Percentiles rank a stretch among this genome's conserved stretches.
Evolutionary conservation across 2,797 vertebrate genomes (phyloP).

Genomic region (Pyrrhura leucotis): DNA sequence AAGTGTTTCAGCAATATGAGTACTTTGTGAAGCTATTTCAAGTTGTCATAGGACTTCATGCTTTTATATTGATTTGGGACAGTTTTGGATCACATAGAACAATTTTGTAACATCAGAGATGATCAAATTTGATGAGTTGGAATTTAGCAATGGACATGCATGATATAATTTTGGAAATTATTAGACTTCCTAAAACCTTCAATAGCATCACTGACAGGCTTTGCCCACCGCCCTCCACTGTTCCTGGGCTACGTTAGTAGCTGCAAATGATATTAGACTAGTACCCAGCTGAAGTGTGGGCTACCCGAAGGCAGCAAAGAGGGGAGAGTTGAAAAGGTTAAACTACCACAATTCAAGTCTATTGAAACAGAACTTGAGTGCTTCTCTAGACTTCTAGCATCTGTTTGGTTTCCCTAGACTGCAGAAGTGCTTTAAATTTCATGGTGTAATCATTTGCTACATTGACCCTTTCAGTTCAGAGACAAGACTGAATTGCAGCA

Average conservation of each 20-base stretch:
- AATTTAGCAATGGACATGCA: not conserved
- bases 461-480: not conserved
- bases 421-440: not conserved
- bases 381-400: not conserved
- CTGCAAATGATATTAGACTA: accelerated
- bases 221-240: not conserved
- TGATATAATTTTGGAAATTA: not conserved
- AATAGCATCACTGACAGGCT: not conserved
- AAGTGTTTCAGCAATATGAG: not conserved
- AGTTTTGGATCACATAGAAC: not conserved
- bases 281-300: accelerated
- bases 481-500: not conserved
- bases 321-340: not conserved
- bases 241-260: not conserved
- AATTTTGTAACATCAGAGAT: not conserved
- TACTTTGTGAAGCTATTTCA: not conserved
- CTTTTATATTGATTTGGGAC: not conserved
- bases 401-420: not conserved
- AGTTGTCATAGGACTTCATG: not conserved
- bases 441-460: not conserved
- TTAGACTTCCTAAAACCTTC: not conserved
- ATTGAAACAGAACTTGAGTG: not conserved
- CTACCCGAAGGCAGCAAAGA: accelerated
- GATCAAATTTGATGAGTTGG: not conserved
- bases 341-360: not conserved